Percentiles rank a stretch among this genome's conserved stretches.
phyloP scores from a whole-genome alignment of 2,113 vertebrate genomes.

The Atractosteus spatula region DNA sequence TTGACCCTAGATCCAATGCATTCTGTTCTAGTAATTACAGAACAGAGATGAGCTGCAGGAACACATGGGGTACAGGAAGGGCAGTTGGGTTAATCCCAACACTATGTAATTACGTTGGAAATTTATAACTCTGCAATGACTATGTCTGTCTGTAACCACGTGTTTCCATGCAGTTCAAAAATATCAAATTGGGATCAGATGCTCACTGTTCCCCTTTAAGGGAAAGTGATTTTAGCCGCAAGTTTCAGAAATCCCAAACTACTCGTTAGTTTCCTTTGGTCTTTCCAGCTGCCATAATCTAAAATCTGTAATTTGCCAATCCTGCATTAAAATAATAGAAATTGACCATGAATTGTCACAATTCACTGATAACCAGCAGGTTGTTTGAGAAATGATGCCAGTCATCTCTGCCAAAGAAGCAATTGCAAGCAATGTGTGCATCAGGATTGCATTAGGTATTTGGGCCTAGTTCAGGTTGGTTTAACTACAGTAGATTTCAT shows the following conservation, averaged over 20 bases:
- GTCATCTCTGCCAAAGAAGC: slow-evolving; percentile 11
- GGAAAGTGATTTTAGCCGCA: neutral
- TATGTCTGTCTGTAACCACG: neutral
- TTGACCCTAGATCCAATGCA: neutral
- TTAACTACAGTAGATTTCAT: no score
- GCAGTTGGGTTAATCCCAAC: slow-evolving; percentile 7
- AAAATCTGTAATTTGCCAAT: slow-evolving; percentile 7
- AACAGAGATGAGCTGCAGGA: neutral
- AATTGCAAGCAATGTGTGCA: neutral
- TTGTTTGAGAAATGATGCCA: no score
- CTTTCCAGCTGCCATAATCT: slow-evolving; percentile 8
- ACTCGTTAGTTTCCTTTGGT: neutral
- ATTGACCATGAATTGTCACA: neutral
- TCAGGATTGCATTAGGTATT: neutral
- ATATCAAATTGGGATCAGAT: neutral
- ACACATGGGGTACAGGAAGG: neutral
- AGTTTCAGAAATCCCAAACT: neutral
- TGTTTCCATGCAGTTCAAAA: neutral
- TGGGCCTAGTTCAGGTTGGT: neutral
- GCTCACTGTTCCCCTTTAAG: neutral
- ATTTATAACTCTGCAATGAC: neutral
- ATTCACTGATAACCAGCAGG: neutral
- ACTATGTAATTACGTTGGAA: neutral
- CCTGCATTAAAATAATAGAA: slow-evolving; percentile 2
- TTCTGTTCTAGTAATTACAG: neutral